Evolutionary conservation across 2,888 invertebrate species (phyloP).

Genomic region (Bimastos eiseni): DNA sequence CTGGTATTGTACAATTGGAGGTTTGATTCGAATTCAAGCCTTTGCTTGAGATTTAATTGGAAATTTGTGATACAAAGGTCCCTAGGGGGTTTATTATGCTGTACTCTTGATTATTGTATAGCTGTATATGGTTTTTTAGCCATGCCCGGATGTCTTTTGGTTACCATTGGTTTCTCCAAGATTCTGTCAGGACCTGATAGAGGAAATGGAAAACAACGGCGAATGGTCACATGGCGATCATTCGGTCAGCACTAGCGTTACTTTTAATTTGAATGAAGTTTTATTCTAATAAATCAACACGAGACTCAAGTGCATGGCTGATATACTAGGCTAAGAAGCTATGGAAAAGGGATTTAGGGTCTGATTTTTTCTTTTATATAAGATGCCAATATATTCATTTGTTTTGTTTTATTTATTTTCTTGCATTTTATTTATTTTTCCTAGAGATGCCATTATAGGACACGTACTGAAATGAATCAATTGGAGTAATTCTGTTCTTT

Average conservation of each 20-base stretch:
- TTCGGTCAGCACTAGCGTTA: slow-evolving; percentile 44
- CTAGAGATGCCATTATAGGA: not conserved
- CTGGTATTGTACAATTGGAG: too few species aligned
- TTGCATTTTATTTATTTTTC: not conserved
- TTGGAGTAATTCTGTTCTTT: not conserved
- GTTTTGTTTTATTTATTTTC: not conserved
- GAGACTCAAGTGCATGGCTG: not conserved
- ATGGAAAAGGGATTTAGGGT: not conserved
- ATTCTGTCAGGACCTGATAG: slow-evolving; percentile 84
- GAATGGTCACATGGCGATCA: slow-evolving; percentile 85
- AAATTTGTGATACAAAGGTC: too few species aligned
- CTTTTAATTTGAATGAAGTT: not conserved
- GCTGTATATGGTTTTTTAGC: slow-evolving; percentile 66
- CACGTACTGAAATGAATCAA: not conserved
- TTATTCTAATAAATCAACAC: not conserved
- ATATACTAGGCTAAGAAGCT: not conserved
- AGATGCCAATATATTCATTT: not conserved
- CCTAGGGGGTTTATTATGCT: too few species aligned
- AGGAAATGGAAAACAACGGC: slow-evolving; percentile 85
- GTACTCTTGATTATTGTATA: not conserved
- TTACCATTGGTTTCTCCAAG: slow-evolving; percentile 77
- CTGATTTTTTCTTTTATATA: not conserved
- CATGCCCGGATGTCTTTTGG: slow-evolving; percentile 98
- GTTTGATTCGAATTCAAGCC: too few species aligned
- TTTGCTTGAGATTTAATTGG: too few species aligned